Conservation (phyloP, 1,140 invertebrate species). For the Melipona quadrifasciata region DNA sequence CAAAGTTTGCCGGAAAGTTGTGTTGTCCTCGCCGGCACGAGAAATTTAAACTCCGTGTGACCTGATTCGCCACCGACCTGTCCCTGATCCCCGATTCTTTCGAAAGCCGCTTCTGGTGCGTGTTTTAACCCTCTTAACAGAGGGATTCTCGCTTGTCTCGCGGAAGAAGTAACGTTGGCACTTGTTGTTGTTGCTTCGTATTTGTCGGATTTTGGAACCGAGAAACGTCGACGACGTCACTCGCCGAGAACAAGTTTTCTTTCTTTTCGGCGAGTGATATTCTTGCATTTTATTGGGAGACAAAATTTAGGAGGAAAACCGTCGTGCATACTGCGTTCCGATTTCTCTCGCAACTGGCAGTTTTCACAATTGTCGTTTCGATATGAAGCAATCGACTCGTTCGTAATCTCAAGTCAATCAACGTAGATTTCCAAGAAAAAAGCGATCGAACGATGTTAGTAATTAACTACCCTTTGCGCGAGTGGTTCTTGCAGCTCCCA, state of each 20-base stretch:
- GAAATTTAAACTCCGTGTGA: conserved; percentile 62
- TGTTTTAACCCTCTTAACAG: conserved; percentile 26
- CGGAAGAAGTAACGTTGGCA: too few species aligned
- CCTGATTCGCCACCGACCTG: not conserved
- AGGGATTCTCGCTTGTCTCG: conserved; percentile 1
- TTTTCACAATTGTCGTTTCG: not conserved
- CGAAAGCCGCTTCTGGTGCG: not conserved
- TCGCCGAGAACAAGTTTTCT: not conserved
- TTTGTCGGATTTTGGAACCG: conserved; percentile 11
- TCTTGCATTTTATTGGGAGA: not conserved
- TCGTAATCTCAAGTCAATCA: too few species aligned
- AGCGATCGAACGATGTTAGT: too few species aligned
- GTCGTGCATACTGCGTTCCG: too few species aligned
- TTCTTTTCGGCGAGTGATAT: not conserved
- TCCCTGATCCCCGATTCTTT: not conserved
- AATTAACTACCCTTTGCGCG: not conserved
- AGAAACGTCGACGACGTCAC: conserved; percentile 9
- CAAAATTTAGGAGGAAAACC: not conserved
- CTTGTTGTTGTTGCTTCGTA: conserved; percentile 20
- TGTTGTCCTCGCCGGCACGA: conserved; percentile 23
- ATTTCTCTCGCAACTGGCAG: too few species aligned
- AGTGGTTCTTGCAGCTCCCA: not conserved
- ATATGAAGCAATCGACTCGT: too few species aligned
- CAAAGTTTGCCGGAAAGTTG: conserved; percentile 55
- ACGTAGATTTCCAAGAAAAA: too few species aligned